A percentile compares a stretch with the other conserved stretches of the same genome.
Evolutionary conservation across 2,888 invertebrate genomes (phyloP).

Genomic region (Endotricha flammealis): DNA sequence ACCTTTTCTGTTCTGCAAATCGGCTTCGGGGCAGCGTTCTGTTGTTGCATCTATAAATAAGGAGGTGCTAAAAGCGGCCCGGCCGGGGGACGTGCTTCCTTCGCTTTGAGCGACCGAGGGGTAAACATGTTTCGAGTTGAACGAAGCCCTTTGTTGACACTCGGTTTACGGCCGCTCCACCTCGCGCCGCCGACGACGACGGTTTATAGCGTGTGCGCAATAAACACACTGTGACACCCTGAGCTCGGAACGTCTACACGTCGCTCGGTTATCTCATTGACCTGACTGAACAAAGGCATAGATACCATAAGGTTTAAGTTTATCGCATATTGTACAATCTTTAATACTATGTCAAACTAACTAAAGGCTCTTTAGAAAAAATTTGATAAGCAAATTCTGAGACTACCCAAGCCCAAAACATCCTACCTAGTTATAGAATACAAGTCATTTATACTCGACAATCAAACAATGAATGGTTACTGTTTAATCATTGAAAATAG

Average conservation of each 20-base stretch:
- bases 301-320: too few species aligned
- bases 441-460: too few species aligned
- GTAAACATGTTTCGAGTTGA: slow-evolving; percentile 63
- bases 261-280: too few species aligned
- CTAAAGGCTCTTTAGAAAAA: too few species aligned
- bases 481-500: too few species aligned
- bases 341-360: too few species aligned
- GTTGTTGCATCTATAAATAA: slow-evolving; percentile 73
- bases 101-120: slow-evolving; percentile 69
- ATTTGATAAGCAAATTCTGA: too few species aligned
- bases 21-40: slow-evolving; percentile 51
- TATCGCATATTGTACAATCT: too few species aligned
- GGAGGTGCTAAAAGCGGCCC: slow-evolving; percentile 76
- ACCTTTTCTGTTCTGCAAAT: slow-evolving; percentile 67
- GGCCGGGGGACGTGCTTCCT: slow-evolving; percentile 72
- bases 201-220: slow-evolving; percentile 50
- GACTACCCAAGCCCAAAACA: too few species aligned
- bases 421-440: too few species aligned
- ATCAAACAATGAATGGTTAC: too few species aligned
- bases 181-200: slow-evolving; percentile 31
- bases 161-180: slow-evolving; percentile 62
- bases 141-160: slow-evolving; percentile 71
- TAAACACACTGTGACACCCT: slow-evolving; percentile 46
- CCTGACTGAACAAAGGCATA: too few species aligned
- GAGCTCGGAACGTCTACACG: neutral